Conservation (phyloP, 2,888 invertebrate genomes). For the Rhopalosiphum nymphaeae region DNA sequence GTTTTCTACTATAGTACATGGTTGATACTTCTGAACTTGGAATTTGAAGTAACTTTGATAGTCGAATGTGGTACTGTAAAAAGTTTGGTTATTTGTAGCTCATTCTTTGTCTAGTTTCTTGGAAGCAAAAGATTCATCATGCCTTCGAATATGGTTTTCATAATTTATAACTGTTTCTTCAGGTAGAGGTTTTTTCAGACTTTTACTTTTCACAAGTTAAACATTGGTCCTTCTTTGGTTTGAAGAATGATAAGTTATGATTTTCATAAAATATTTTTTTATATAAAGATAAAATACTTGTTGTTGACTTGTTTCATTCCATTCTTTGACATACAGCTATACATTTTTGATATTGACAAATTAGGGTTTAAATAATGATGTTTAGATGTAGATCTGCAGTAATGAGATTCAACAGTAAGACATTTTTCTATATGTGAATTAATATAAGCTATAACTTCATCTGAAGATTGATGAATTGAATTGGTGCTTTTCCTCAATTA, state of each 20-base stretch:
- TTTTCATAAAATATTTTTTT: constrained; percentile 62
- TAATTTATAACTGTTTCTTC: constrained; percentile 63
- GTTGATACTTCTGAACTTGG: constrained; percentile 68
- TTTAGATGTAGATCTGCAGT: constrained; percentile 40
- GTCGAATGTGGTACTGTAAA: constrained; percentile 68
- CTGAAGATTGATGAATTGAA: neutral
- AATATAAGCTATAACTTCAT: constrained; percentile 35
- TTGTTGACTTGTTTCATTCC: neutral
- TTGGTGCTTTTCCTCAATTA: constrained; percentile 14
- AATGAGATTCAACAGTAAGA: constrained; percentile 32
- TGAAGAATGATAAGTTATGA: constrained; percentile 54
- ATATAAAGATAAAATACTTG: constrained; percentile 3
- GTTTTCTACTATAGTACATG: constrained; percentile 69
- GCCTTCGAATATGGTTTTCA: constrained; percentile 67
- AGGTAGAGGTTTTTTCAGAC: neutral
- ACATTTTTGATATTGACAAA: constrained; percentile 31
- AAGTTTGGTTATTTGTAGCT: constrained; percentile 66
- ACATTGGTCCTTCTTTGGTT: constrained; percentile 64
- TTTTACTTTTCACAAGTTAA: constrained; percentile 53
- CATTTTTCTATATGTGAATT: constrained; percentile 35
- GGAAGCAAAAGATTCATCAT: constrained; percentile 66
- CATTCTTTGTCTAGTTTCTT: constrained; percentile 66
- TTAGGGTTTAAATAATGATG: constrained; percentile 39
- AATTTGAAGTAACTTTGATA: constrained; percentile 68
- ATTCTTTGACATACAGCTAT: constrained; percentile 26